phyloP scores from a whole-genome alignment of 2,888 invertebrate genomes.

The Sericinus montela region DNA sequence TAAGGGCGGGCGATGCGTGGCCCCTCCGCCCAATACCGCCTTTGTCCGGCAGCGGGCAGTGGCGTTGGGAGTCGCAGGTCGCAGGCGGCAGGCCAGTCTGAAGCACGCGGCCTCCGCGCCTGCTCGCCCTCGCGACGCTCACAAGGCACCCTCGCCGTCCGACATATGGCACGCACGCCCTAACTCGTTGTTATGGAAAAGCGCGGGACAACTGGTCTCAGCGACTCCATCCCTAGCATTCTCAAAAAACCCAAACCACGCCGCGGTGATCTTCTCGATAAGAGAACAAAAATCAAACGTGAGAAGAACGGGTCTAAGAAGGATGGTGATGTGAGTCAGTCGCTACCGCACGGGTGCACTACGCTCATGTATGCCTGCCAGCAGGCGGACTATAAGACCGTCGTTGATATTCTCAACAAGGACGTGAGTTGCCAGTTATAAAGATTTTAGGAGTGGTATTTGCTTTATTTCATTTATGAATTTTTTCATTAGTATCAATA shows the following conservation, averaged over 20 bases:
- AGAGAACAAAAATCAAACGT: slow-evolving; percentile 67
- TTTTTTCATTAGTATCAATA: no score
- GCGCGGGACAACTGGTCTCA: slow-evolving; percentile 59
- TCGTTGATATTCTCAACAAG: slow-evolving; percentile 85
- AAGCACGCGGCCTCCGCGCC: slow-evolving; percentile 71
- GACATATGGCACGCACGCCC: slow-evolving; percentile 41
- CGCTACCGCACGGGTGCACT: slow-evolving; percentile 85
- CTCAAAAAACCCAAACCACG: slow-evolving; percentile 65
- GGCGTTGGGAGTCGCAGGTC: slow-evolving; percentile 28
- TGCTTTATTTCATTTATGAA: no score
- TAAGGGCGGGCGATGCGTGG: slow-evolving; percentile 54
- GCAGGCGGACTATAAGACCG: slow-evolving; percentile 89
- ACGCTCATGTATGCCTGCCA: slow-evolving; percentile 95
- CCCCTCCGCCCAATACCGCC: slow-evolving; percentile 46
- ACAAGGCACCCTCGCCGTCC: slow-evolving; percentile 18
- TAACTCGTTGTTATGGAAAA: slow-evolving; percentile 63
- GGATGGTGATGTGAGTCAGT: slow-evolving; percentile 54
- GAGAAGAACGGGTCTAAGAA: slow-evolving; percentile 58
- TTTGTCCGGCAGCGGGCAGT: slow-evolving; percentile 56
- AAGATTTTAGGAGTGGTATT: no score
- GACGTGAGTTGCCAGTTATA: slow-evolving; percentile 80
- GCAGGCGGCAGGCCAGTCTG: slow-evolving; percentile 49
- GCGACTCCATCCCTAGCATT: slow-evolving; percentile 71
- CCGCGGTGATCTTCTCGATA: slow-evolving; percentile 64
- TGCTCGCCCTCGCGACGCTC: slow-evolving; percentile 54